phyloP scores from a whole-genome alignment of 2,888 invertebrate genomes.

The Napeogenes sylphis region DNA sequence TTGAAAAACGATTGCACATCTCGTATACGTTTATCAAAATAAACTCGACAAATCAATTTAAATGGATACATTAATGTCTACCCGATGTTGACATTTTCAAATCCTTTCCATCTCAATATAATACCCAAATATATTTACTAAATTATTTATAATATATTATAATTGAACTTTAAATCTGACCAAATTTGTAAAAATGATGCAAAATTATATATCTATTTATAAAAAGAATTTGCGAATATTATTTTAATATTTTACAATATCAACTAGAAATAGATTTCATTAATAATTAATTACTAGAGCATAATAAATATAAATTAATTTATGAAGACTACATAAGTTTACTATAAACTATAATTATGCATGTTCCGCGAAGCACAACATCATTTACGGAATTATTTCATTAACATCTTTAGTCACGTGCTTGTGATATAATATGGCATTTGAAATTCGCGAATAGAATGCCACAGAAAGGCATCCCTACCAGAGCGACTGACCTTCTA shows the following conservation, averaged over 20 bases:
- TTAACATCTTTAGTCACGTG: conserved; percentile 1
- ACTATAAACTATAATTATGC: conserved; percentile 1
- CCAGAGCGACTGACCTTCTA: conserved; percentile 45
- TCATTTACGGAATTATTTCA: conserved; percentile 5
- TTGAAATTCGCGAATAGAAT: conserved; percentile 30
- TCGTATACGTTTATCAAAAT: not conserved
- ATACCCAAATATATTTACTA: no score
- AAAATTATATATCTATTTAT: no score
- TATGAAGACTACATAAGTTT: not conserved
- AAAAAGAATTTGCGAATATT: no score
- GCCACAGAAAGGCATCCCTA: conserved; percentile 32
- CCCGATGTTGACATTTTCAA: no score
- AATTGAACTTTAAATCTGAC: no score
- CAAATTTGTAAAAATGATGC: no score
- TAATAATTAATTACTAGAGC: not conserved
- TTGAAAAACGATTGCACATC: conserved; percentile 16
- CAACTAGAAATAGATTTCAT: not conserved
- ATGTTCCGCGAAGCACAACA: not conserved
- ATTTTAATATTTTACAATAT: no score
- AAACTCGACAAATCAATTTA: no score
- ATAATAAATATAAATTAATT: not conserved
- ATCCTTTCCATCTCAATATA: no score
- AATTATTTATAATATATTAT: no score
- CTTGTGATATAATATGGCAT: conserved; percentile 20
- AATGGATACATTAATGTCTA: no score